phyloP scores from a whole-genome alignment of 2,113 vertebrate genomes.

The Morone saxatilis region DNA sequence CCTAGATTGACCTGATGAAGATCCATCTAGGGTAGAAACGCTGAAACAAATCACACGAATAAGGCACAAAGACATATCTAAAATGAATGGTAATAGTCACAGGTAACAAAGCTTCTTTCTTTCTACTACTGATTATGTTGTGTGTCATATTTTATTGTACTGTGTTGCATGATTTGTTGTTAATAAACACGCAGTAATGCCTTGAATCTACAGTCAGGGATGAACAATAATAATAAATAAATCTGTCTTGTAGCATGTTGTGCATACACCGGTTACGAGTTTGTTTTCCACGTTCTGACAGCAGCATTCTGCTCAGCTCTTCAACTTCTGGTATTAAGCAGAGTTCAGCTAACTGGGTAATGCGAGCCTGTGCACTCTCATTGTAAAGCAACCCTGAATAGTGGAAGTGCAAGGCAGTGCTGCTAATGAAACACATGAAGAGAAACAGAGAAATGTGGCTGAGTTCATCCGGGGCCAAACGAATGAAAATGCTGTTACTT shows the following conservation, averaged over 20 bases:
- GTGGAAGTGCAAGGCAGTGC: not conserved
- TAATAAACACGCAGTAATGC: not conserved
- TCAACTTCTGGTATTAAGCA: not conserved
- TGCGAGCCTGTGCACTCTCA: not conserved
- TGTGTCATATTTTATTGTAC: too few species aligned
- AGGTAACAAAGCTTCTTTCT: not conserved
- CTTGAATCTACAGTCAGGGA: not conserved
- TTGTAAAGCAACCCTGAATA: conserved; percentile 2
- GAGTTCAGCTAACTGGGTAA: not conserved
- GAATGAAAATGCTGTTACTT: not conserved
- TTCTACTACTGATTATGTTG: too few species aligned
- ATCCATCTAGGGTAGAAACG: too few species aligned
- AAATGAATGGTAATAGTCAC: not conserved
- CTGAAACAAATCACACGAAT: too few species aligned
- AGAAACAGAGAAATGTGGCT: conserved; percentile 3
- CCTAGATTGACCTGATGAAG: too few species aligned
- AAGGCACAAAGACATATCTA: too few species aligned
- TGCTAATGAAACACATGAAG: conserved; percentile 12
- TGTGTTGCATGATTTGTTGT: not conserved
- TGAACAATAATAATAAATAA: not conserved
- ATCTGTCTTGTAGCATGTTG: not conserved
- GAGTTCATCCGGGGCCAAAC: not conserved
- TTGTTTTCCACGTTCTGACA: not conserved
- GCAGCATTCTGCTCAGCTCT: not conserved
- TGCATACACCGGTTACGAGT: not conserved